Base-by-base conservation (phyloP, 2,888 invertebrate genomes). In the Acanthosoma haemorrhoidale region DNA sequence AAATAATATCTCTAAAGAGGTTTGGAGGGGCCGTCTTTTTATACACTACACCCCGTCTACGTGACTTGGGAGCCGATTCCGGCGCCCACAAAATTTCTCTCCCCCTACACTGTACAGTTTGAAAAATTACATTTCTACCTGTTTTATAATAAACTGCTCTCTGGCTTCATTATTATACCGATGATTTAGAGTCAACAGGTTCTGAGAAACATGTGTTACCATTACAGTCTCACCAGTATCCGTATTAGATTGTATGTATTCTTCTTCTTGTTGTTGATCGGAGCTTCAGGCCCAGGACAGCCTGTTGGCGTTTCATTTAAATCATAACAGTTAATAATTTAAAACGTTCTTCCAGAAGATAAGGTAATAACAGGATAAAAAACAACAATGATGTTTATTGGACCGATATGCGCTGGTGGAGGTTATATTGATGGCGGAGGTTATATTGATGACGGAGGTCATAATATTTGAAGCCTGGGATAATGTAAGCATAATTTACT, bases 41-140 rank as follows among this genome's bases (percentile, higher is more conserved):
- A 51, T 51, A 51, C 25, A 25, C 51, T 51, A 51, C 25, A 25
- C 51, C 51, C 51, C 13, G 6, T 5, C 25, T 51, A 51, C 51
- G 51, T 51, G 51, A 51, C 51, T 25, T 4, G 51, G 5, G 25
- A 51, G 51, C 51, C 51, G 29, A 51, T 11, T n/a, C 1, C 21
- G 4, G 21, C 21, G 3, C n/a, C 21, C 43, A 2, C 15, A 43
- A 43, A 18, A n/a, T n/a, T n/a, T n/a, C n/a, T n/a, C n/a, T n/a
- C 29, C 13, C 25, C 25, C 51, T 11, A 21, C 2, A 1, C 25
- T 6, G 51, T 25, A 51, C 51, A 21, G 51, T 51, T 51, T 51
- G 51, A 51, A 51, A 25, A 51, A 51, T 51, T 51, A 51, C 51
- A 51, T 51, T 51, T 51, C 3, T 51, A 51, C 51, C 51, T 51